These are phyloP conservation scores for Fragum whitleyi DNA, from an alignment of 2,888 invertebrate species.

Conservation along the genomic window DNA sequence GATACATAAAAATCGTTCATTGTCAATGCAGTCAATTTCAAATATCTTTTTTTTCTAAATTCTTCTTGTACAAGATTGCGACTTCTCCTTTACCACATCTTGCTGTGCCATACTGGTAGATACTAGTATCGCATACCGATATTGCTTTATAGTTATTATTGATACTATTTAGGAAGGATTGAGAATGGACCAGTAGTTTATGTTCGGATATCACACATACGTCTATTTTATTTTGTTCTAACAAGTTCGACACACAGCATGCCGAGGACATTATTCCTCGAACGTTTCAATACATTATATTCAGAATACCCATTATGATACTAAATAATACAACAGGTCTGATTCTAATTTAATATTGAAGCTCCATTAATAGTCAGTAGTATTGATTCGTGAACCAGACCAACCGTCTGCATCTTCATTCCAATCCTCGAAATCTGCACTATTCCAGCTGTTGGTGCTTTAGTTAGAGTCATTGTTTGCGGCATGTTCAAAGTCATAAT, in stretches of 20 bases:
- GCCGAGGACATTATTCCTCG: slow-evolving; percentile 30
- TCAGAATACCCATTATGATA: not conserved
- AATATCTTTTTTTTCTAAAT: no score
- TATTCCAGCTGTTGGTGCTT: not conserved
- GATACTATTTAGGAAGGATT: not conserved
- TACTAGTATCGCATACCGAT: not conserved
- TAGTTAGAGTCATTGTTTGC: no score
- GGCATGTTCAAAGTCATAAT: not conserved
- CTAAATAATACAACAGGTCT: not conserved
- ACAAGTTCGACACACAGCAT: not conserved
- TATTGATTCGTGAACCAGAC: not conserved
- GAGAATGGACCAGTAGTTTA: not conserved
- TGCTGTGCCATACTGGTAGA: not conserved
- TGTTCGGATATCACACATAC: slow-evolving; percentile 12
- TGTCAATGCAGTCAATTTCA: no score
- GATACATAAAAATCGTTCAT: no score
- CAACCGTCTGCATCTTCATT: not conserved
- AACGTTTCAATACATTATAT: slow-evolving; percentile 22
- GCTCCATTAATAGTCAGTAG: not conserved
- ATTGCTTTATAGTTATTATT: not conserved
- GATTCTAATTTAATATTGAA: not conserved
- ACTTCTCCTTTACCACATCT: slow-evolving; percentile 25
- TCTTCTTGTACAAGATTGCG: not conserved
- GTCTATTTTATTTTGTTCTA: slow-evolving; percentile 21
- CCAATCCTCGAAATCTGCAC: not conserved